These are phyloP conservation scores for Silurus lanzhouensis DNA, from an alignment of 2,797 vertebrate genomes.

Conservation along the genomic window DNA sequence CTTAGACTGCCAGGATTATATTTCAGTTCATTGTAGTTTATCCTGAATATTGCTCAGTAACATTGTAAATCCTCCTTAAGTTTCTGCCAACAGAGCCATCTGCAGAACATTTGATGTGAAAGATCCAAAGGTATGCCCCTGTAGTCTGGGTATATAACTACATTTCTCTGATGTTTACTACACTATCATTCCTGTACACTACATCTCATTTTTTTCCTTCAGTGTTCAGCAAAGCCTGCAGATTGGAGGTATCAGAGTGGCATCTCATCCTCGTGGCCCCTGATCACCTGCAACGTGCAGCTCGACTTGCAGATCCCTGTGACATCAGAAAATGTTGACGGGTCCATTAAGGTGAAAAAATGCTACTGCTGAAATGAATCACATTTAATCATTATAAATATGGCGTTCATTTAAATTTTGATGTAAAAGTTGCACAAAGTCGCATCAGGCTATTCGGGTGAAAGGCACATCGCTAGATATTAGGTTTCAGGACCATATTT, in stretches of 20 bases:
- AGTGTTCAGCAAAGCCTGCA: slow-evolving; percentile 89
- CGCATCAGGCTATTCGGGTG: not conserved
- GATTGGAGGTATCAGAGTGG: slow-evolving; percentile 92
- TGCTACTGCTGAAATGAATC: too few species aligned
- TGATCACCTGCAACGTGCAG: slow-evolving; percentile 80
- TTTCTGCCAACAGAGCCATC: slow-evolving; percentile 74
- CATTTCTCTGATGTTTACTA: not conserved
- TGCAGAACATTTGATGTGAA: slow-evolving; percentile 88
- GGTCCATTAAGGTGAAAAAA: slow-evolving; percentile 79
- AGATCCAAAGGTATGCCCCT: slow-evolving; percentile 85
- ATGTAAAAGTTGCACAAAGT: not conserved
- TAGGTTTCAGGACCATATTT: not conserved
- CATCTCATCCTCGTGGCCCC: slow-evolving; percentile 80
- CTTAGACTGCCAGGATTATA: not conserved
- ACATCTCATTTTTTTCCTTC: slow-evolving; percentile 30
- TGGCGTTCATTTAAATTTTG: not conserved
- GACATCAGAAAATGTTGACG: slow-evolving; percentile 73
- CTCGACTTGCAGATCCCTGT: slow-evolving; percentile 84
- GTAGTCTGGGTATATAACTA: not conserved
- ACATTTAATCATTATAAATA: not conserved
- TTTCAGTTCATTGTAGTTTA: not conserved
- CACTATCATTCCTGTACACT: not conserved
- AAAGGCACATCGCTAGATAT: not conserved
- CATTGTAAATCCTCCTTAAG: slow-evolving; percentile 73
- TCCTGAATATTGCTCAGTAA: not conserved